Evolutionary conservation across 2,797 vertebrate genomes (phyloP).

Genomic region (Sylvilagus floridanus): DNA sequence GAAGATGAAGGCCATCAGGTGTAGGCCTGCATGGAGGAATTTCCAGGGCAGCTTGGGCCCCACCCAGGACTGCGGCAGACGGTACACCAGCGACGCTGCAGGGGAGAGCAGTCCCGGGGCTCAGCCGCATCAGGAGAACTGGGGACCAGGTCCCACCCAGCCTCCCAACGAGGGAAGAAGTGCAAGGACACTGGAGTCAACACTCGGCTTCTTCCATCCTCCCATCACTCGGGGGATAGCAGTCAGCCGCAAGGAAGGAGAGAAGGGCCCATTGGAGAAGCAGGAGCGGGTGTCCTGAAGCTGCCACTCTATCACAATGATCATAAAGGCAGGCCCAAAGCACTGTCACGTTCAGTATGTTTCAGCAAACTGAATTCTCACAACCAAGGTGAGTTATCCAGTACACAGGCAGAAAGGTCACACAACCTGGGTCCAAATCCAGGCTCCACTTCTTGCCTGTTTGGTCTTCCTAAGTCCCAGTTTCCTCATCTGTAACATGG

Average conservation of each 20-base stretch:
- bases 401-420: background rate
- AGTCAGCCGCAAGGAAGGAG: background rate
- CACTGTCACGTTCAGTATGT: background rate
- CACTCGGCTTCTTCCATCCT: background rate
- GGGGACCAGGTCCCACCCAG: background rate
- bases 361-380: background rate
- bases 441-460: background rate
- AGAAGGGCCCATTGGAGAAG: background rate
- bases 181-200: background rate
- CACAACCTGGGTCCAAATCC: background rate
- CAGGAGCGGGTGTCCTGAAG: background rate
- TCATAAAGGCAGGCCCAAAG: background rate
- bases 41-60: conserved; percentile 94
- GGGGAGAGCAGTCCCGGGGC: background rate
- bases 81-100: conserved; percentile 93
- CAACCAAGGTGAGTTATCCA: background rate
- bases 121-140: background rate
- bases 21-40: conserved; percentile 89
- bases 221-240: background rate
- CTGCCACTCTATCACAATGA: background rate
- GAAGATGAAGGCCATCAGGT: conserved; percentile 89
- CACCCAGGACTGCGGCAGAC: conserved; percentile 91
- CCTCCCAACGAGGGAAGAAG: background rate
- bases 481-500: background rate
- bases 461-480: background rate